These are phyloP conservation scores for Mesorhabditis spiculigera DNA, from an alignment of 2,888 invertebrate species.

Conservation along the genomic window DNA sequence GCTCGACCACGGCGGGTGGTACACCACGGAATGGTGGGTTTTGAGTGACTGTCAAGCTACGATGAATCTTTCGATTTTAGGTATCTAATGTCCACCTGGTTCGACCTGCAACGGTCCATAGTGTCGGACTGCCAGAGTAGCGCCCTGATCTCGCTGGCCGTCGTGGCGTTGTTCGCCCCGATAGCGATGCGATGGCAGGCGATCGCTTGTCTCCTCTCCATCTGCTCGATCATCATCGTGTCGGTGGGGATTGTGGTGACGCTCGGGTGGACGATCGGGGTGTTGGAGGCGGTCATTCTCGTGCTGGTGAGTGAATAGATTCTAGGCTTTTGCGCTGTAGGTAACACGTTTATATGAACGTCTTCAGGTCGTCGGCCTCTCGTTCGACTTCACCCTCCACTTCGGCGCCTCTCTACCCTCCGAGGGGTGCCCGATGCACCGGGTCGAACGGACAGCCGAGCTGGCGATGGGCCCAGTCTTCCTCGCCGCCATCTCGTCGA, in stretches of 20 bases:
- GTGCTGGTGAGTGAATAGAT: constrained; percentile 34
- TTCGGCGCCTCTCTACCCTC: constrained; percentile 47
- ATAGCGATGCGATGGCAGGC: constrained; percentile 42
- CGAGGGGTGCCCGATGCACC: constrained; percentile 32
- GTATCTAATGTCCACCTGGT: constrained; percentile 44
- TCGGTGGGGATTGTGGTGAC: constrained; percentile 46
- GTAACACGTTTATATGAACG: too few species aligned
- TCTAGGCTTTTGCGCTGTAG: background rate
- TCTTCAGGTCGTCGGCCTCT: constrained; percentile 46
- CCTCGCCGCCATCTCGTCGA: constrained; percentile 48
- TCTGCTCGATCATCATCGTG: constrained; percentile 43
- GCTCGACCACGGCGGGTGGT: constrained; percentile 35
- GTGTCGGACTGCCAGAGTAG: constrained; percentile 48
- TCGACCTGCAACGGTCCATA: constrained; percentile 51
- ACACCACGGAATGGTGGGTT: constrained; percentile 52
- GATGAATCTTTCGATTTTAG: background rate
- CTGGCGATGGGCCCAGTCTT: constrained; percentile 38
- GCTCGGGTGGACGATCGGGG: constrained; percentile 52
- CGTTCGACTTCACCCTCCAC: constrained; percentile 58
- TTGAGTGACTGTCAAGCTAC: too few species aligned
- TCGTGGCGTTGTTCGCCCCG: constrained; percentile 49
- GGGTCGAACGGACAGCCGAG: constrained; percentile 23
- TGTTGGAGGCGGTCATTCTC: constrained; percentile 55
- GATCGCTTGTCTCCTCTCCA: constrained; percentile 44
- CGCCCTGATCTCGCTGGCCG: constrained; percentile 44